Percentiles rank a stretch among this genome's conserved stretches.
These are phyloP conservation scores for Nyctalus aviator DNA, from an alignment of 2,797 vertebrate genomes.

Conservation along the genomic window DNA sequence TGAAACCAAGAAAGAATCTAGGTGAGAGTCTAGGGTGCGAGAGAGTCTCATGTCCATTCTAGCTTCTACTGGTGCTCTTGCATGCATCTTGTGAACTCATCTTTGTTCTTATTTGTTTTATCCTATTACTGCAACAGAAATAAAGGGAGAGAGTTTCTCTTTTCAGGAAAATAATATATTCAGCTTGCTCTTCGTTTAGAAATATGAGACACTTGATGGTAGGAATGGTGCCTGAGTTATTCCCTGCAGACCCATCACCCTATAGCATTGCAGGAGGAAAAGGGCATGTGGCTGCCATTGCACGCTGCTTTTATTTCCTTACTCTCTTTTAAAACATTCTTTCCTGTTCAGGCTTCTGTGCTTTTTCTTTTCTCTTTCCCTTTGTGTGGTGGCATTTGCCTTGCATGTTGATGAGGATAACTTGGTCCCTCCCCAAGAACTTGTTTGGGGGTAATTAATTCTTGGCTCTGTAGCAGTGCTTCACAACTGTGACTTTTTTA, in stretches of 20 bases:
- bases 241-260: background rate
- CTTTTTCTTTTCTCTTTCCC: constrained; percentile 68
- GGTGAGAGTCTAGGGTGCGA: rapidly evolving
- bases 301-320: constrained; percentile 51
- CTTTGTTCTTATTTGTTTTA: background rate
- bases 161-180: constrained; percentile 8
- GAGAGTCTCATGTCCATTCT: background rate
- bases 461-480: constrained; percentile 82
- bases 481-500: constrained; percentile 84
- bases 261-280: background rate
- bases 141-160: background rate
- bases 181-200: constrained; percentile 34
- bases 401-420: constrained; percentile 83
- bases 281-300: background rate
- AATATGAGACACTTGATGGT: background rate
- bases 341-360: constrained; percentile 69
- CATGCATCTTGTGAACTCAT: background rate
- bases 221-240: background rate
- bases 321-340: constrained; percentile 26
- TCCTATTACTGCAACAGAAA: background rate
- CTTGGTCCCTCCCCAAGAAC: constrained; percentile 85
- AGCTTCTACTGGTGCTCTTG: background rate
- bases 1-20: background rate
- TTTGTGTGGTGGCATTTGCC: constrained; percentile 50
- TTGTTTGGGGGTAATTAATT: constrained; percentile 88